Evolutionary conservation across 2,113 vertebrate genomes (phyloP), one percentile per base, ranked within the genome.

Genomic region (Phodopus roborovskii): DNA sequence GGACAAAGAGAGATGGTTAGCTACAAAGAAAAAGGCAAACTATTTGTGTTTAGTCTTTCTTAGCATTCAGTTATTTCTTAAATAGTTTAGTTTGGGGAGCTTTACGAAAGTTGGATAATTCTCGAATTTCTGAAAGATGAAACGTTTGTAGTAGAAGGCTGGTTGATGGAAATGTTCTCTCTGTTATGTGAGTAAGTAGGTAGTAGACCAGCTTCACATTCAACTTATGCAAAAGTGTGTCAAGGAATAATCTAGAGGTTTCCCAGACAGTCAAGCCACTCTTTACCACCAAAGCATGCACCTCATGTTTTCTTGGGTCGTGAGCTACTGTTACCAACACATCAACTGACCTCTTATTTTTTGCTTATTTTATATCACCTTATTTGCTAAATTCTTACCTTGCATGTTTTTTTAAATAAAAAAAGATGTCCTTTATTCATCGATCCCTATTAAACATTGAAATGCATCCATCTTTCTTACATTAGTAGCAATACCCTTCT

Each of bases 341-440:
- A 66, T 42, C 22, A 60, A 15, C 26, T 45, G 45, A 62, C 70
- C 33, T 12, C 33, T 87, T 68, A 68, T 60, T 75, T 62, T 96
- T 60, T 42, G 64, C 16, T 53, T 60, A 2, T 39, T 45, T 10
- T 33, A 1, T 39, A n/a, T 89, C 24, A 70, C 62, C 8, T 85
- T 42, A 10, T 60, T 68, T 87, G n/a, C 10, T 7, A 36, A 42
- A 15, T 39, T 22, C 8, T 45, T 94, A 62, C 56, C 24, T 26
- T 89, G 42, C 17, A 45, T 45, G 45, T 6, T 45, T 45, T 45
- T 45, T 98, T 45, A 45, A 45, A 98, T 98, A 97, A 97, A 97
- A 96, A 97, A 97, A 96, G 96, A 98, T 95, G 86, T 88, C 97
- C 90, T 98, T 98, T 97, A 97, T 97, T 93, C 87, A 97, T 96